Evolutionary conservation across 2,113 vertebrate species (phyloP).

Genomic region (Gallinago media): DNA sequence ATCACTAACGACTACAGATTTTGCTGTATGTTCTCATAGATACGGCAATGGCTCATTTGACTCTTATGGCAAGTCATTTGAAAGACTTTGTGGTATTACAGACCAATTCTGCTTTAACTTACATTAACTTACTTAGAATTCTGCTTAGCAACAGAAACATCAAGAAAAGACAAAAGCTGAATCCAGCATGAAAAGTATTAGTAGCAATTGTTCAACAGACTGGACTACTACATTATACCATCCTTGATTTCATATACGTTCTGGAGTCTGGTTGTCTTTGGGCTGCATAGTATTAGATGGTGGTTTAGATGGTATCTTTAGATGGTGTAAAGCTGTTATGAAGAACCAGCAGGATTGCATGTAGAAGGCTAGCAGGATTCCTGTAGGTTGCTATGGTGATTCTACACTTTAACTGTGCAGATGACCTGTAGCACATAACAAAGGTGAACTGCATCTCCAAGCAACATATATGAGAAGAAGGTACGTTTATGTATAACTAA

Average conservation of each 20-base stretch:
- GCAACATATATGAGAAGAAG: not conserved
- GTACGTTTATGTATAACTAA: not conserved
- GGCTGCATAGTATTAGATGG: not conserved
- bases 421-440: not conserved
- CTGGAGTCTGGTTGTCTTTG: not conserved
- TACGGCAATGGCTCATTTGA: not conserved
- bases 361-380: accelerated
- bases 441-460: not conserved
- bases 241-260: not conserved
- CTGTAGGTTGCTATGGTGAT: not conserved
- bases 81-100: accelerated
- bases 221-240: accelerated
- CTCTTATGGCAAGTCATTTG: not conserved
- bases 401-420: not conserved
- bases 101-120: not conserved
- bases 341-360: not conserved
- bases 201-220: not conserved
- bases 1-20: not conserved
- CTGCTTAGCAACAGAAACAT: not conserved
- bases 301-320: not conserved
- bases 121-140: not conserved
- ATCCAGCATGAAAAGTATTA: not conserved
- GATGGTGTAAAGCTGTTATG: not conserved
- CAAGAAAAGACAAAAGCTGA: not conserved
- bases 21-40: not conserved